Evolutionary conservation across 2,888 invertebrate species (phyloP).

Genomic region (Dryomyza anilis): DNA sequence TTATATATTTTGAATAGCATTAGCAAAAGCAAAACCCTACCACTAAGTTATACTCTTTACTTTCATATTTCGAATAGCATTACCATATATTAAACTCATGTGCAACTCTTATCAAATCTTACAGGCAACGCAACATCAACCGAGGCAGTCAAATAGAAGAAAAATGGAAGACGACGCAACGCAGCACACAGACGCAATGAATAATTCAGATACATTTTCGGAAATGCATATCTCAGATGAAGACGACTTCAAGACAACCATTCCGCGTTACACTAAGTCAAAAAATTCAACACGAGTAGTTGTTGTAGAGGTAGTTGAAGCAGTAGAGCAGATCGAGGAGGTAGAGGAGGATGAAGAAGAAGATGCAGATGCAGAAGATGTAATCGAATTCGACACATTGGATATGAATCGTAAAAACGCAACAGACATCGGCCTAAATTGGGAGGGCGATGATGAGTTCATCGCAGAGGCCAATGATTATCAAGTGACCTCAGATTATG

Average conservation of each 20-base stretch:
- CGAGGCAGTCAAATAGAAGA: neutral
- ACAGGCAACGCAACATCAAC: no score
- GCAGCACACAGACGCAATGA: constrained; percentile 7
- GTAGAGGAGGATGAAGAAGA: neutral
- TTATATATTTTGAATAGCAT: no score
- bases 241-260: constrained; percentile 48
- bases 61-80: no score
- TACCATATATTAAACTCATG: no score
- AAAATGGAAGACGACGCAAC: neutral
- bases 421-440: neutral
- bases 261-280: constrained; percentile 37
- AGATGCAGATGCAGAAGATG: neutral
- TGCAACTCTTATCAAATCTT: no score
- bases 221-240: constrained; percentile 33
- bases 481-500: constrained; percentile 4
- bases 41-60: no score
- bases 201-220: constrained; percentile 24
- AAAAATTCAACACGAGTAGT: no score
- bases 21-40: no score
- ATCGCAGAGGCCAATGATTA: neutral
- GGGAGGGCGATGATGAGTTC: neutral
- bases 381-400: neutral
- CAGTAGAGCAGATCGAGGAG: neutral
- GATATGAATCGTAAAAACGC: neutral
- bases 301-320: no score